These are phyloP conservation scores for Hystrix brachyura DNA, from an alignment of 2,113 vertebrate genomes.

Conservation along the genomic window DNA sequence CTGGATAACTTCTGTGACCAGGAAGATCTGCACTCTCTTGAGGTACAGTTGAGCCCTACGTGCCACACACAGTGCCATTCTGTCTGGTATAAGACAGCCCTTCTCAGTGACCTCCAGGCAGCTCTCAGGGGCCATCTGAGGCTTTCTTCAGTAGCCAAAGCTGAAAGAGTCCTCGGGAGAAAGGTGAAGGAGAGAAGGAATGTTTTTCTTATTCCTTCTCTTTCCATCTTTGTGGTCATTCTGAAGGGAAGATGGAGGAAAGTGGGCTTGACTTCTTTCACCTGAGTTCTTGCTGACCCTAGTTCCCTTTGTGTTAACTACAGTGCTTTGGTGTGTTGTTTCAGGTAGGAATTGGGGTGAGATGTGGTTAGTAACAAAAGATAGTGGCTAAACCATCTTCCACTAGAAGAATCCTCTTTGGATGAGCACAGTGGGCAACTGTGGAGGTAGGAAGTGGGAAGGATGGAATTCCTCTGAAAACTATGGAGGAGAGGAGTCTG, in stretches of 20 bases:
- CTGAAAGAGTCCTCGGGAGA: not conserved
- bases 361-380: not conserved
- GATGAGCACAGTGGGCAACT: not conserved
- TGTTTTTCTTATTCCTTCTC: not conserved
- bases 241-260: not conserved
- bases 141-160: not conserved
- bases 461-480: not conserved
- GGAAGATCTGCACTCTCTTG: not conserved
- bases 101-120: not conserved
- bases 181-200: not conserved
- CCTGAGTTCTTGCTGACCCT: fast-evolving
- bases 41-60: not conserved
- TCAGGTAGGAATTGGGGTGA: not conserved
- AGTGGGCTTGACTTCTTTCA: not conserved
- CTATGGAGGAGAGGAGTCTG: not conserved
- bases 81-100: not conserved
- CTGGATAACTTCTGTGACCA: fast-evolving
- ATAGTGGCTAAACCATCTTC: not conserved
- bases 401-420: not conserved
- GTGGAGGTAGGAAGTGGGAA: not conserved
- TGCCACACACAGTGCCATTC: not conserved
- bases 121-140: not conserved
- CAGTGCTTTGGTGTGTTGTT: not conserved
- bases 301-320: not conserved
- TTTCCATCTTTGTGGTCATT: no score